A percentile compares a stretch with the other conserved stretches of the same genome.
Conservation (phyloP, 2,797 vertebrate genomes). For the Lateolabrax maculatus region DNA sequence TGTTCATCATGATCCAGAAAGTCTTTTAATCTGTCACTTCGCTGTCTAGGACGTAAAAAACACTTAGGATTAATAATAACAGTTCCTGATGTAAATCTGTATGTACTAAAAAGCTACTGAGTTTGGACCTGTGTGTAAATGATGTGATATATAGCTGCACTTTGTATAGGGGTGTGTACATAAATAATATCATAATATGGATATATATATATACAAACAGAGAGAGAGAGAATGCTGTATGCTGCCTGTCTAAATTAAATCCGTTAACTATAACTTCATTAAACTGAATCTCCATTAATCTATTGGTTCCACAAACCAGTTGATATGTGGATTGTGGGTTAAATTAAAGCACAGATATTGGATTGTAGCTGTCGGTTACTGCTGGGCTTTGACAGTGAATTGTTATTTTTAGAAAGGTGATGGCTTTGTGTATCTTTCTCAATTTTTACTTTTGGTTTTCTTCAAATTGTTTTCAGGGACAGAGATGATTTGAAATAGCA, state of each 20-base stretch:
- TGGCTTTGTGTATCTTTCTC: not conserved
- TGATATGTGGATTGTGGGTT: constrained; percentile 11
- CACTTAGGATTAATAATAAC: not conserved
- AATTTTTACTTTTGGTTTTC: not conserved
- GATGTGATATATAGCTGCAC: constrained; percentile 38
- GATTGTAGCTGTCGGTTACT: not conserved
- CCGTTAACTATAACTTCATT: constrained; percentile 1
- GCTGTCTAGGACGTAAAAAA: not conserved
- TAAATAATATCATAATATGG: constrained; percentile 28
- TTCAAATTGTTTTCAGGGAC: constrained; percentile 5
- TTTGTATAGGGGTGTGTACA: constrained; percentile 60
- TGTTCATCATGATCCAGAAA: not conserved
- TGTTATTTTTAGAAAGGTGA: not conserved
- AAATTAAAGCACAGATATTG: constrained; percentile 7
- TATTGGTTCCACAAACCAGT: constrained; percentile 5
- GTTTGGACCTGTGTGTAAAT: constrained; percentile 53
- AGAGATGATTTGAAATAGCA: constrained; percentile 23
- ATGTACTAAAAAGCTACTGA: constrained; percentile 20
- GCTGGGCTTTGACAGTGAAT: constrained; percentile 10
- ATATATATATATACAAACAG: constrained; percentile 31
- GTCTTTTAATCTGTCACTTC: not conserved
- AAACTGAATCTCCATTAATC: constrained; percentile 5
- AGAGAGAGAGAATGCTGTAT: not conserved
- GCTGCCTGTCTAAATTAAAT: constrained; percentile 39
- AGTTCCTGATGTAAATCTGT: constrained; percentile 13